These are phyloP conservation scores for Metopia argyrocephala DNA, from an alignment of 2,888 invertebrate genomes.

Conservation along the genomic window DNA sequence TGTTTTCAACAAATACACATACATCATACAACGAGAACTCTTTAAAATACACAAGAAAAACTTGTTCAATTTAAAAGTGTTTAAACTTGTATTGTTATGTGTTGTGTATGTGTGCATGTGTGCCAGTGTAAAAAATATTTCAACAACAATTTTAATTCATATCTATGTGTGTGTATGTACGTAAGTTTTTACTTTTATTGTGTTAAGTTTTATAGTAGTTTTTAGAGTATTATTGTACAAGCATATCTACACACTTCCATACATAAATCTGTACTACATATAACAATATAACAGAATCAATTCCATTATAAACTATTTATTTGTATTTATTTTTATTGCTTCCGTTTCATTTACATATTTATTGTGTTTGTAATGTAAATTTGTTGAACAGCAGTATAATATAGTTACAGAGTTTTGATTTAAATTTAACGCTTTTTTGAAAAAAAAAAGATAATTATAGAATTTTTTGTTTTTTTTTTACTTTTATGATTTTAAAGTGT, in stretches of 20 bases:
- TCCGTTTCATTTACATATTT: constrained; percentile 20
- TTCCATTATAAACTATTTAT: constrained; percentile 42
- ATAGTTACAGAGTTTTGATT: background rate
- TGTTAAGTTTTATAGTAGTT: too few species aligned
- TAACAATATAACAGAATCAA: too few species aligned
- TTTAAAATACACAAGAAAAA: constrained; percentile 10
- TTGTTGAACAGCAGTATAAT: background rate
- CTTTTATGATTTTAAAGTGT: too few species aligned
- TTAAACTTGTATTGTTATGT: constrained; percentile 28
- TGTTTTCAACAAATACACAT: background rate
- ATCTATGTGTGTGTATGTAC: background rate
- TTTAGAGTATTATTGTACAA: too few species aligned
- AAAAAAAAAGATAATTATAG: too few species aligned
- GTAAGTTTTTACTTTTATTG: too few species aligned
- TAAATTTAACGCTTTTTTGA: background rate
- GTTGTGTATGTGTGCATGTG: background rate
- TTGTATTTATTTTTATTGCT: constrained; percentile 43
- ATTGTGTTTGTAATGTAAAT: background rate
- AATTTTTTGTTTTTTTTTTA: too few species aligned
- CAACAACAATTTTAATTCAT: background rate
- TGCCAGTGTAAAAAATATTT: background rate
- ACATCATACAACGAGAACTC: constrained; percentile 37
- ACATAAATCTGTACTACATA: too few species aligned
- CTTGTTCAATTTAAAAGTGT: constrained; percentile 42
- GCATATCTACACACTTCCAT: too few species aligned